Evolutionary conservation across 2,888 invertebrate species (phyloP), one percentile per base, ranked within the genome.

Genomic region (Eurois occulta): DNA sequence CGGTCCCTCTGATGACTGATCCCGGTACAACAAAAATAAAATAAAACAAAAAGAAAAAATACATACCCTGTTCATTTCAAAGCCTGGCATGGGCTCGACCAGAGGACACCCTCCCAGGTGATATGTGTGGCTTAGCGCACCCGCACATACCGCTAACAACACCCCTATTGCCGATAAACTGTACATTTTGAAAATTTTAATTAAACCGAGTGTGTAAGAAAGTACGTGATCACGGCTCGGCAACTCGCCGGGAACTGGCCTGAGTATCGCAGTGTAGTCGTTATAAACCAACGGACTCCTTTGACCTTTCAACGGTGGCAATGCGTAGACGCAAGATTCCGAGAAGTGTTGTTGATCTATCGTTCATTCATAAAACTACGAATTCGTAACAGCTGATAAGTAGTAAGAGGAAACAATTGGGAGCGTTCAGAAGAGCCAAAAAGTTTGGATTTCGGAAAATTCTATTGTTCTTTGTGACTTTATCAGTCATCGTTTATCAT

Each of bases 81-180:
- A 98, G 75, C 97, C 97, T 0, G 97, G 94, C 97, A 98, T 97
- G 0, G 98, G 98, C 86, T 98, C 98, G 3, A 98, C 98, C 16
- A 97, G 91, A 0, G 98, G 98, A 90, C 98, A 98, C 24, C 96
- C 95, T 28, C 98, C 98, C 85, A 98, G 94, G 89, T 98, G 98
- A 92, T 98, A 98, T 0, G 97, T 97, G 91, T 98, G 98, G 10
- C 97, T 96, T 11, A 92, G 78, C 1, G 90, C 95, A 70, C 94
- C 92, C 28, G 94, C 95, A 78, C 93, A 91, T 52, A 94, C 52
- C 66, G 93, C 92, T 43, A 95, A 82, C 69, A 95, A 81, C 80
- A 94, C 90, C 28, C 89, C 90, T 46, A 93, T 62, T 78, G 91
- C 84, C 8, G 89, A 83, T 35, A 90, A 84, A 82, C 88, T 88